phyloP scores from a whole-genome alignment of 2,888 invertebrate species.

The Aproaerema taeniolella region DNA sequence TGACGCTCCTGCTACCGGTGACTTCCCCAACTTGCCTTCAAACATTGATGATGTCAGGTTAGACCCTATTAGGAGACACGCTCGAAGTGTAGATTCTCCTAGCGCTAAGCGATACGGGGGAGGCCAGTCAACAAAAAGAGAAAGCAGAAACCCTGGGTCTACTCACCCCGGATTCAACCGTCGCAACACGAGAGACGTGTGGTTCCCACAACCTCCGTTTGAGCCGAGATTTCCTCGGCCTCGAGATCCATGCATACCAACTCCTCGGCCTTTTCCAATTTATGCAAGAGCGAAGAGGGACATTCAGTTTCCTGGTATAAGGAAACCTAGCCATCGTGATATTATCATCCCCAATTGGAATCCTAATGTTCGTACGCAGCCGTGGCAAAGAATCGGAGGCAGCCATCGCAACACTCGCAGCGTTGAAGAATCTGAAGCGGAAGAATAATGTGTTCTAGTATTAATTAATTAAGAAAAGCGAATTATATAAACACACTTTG shows the following conservation, averaged over 20 bases:
- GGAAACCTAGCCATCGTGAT: constrained; percentile 32
- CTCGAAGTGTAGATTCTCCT: constrained; percentile 33
- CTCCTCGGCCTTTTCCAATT: constrained; percentile 16
- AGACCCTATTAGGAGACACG: constrained; percentile 29
- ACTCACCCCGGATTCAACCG: constrained; percentile 43
- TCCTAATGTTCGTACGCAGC: constrained; percentile 33
- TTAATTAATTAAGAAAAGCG: no score
- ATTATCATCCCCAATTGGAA: constrained; percentile 42
- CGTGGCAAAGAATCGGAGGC: constrained; percentile 33
- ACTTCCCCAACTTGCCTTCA: constrained; percentile 23
- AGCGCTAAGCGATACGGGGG: constrained; percentile 33
- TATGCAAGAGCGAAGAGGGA: constrained; percentile 23
- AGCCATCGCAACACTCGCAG: constrained; percentile 21
- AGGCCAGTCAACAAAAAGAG: constrained; percentile 27
- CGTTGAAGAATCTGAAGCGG: constrained; percentile 5
- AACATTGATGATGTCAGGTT: constrained; percentile 33
- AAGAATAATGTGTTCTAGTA: no score
- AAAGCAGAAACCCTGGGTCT: constrained; percentile 32
- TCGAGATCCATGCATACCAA: constrained; percentile 13
- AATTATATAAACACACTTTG: no score
- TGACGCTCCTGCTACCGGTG: constrained; percentile 23
- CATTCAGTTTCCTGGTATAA: constrained; percentile 24
- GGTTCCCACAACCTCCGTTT: constrained; percentile 7
- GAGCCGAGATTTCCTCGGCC: neutral
- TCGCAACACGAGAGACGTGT: constrained; percentile 31